Base-by-base conservation (phyloP, 2,113 vertebrate genomes). In the Erpornis zantholeuca region DNA sequence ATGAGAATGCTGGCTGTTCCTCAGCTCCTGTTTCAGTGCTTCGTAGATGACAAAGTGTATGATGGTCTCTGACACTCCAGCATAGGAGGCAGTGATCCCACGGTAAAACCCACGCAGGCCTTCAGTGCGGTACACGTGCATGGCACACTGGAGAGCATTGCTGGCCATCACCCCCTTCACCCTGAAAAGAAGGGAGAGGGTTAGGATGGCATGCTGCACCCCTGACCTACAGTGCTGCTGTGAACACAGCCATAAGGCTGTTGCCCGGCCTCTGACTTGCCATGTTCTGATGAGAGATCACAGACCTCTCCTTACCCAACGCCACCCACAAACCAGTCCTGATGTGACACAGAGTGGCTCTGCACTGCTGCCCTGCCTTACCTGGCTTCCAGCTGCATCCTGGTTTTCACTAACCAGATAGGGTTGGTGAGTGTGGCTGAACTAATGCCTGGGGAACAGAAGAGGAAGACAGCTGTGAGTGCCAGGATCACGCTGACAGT, bases 351-450 rank as follows among this genome's bases (percentile, higher is more conserved):
- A 0, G 25, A 85, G 33, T 11, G 35, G 45, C 57, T 84, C 61
- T 82, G 66, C 17, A 18, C 16, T 45, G 53, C 45, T 49, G 20
- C 7, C 27, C 53, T 92, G 40, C 47, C 75, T 95, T 78, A 97
- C 97, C 97, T 97, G 81, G 76, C 90, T 87, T 97, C 92, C 86
- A 97, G 90, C 82, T 97, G 97, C 97, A 94, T 88, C 76, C 97
- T 96, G 61, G 97, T 97, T 87, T 97, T 97, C 92, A 97, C 97
- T 78, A 97, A 45, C 97, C 97, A 97, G 64, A 97, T 95, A 36
- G 97, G 97, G 69, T 97, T 97, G 81, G 96, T 97, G 42, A 97
- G 90, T 1, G 97, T 97, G 64, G 96, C 24, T 45, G 94, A 95
- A 36, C 70, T 94, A 65, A 97, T 9, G 22, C 97, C 97, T 97